Conservation (phyloP, 2,113 vertebrate genomes). For the Rhombomys opimus region DNA sequence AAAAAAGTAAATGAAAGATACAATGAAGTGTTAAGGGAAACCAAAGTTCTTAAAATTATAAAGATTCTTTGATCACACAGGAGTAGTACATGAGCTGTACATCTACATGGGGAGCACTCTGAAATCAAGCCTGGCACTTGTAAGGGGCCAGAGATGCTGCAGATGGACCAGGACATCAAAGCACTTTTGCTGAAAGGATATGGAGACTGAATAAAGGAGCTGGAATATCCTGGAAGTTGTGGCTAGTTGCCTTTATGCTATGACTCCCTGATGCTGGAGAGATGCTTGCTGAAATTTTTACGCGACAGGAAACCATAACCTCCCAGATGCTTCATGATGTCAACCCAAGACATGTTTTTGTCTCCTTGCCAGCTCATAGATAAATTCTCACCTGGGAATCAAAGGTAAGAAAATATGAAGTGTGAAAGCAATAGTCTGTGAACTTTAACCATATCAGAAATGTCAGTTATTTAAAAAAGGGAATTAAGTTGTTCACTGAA, state of each 20-base stretch:
- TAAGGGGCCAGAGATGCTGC: too few relatives aligned
- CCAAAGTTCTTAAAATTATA: too few relatives aligned
- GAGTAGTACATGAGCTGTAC: fast-evolving
- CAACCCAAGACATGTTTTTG: background rate
- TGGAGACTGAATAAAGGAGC: fast-evolving
- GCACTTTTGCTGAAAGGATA: background rate
- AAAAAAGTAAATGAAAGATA: background rate
- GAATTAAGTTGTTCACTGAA: background rate
- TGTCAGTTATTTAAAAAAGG: background rate
- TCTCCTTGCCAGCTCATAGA: background rate
- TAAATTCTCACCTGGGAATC: background rate
- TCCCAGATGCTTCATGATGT: background rate
- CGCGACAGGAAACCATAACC: fast-evolving
- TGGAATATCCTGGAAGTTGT: background rate
- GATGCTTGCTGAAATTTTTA: background rate
- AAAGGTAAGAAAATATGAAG: background rate
- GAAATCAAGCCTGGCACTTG: background rate
- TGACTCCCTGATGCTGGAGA: background rate
- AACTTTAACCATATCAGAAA: background rate
- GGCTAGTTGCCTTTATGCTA: background rate
- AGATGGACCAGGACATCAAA: fast-evolving
- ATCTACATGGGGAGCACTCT: background rate
- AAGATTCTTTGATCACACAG: background rate
- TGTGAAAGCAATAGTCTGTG: background rate
- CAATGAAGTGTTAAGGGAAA: background rate